Conservation (phyloP, 2,888 invertebrate species). For the Atrina japonica region DNA sequence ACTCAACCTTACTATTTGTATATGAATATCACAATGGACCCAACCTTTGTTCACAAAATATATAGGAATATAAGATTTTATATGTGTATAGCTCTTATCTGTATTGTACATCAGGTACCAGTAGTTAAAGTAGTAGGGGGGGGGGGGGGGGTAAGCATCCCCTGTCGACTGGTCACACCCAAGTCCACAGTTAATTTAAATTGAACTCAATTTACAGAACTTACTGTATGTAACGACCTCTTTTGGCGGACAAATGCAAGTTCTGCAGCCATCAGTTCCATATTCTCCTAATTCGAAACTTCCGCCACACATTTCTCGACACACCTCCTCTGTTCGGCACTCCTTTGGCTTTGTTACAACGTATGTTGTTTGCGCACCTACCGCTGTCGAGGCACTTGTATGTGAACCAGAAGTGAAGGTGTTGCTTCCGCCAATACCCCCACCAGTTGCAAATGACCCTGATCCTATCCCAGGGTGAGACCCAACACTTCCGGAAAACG, state of each 20-base stretch:
- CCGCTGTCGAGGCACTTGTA: background rate
- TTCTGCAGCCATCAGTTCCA: constrained; percentile 43
- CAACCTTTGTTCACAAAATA: too few relatives aligned
- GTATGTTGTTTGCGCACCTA: constrained; percentile 15
- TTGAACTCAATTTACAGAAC: too few relatives aligned
- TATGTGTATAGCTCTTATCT: too few relatives aligned
- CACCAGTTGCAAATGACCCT: background rate
- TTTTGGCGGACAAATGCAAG: constrained; percentile 51
- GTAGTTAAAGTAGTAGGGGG: too few relatives aligned
- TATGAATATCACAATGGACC: too few relatives aligned
- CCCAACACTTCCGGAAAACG: constrained; percentile 1
- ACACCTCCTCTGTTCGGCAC: constrained; percentile 39
- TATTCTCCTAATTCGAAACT: constrained; percentile 43
- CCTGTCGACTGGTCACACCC: too few relatives aligned
- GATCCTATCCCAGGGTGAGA: too few relatives aligned
- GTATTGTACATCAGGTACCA: too few relatives aligned
- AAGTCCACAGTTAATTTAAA: too few relatives aligned
- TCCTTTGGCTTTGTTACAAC: constrained; percentile 16
- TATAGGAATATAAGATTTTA: too few relatives aligned
- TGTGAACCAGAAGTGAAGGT: background rate
- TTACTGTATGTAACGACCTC: constrained; percentile 42
- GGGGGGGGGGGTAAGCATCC: too few relatives aligned
- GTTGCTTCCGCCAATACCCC: background rate
- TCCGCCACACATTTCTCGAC: constrained; percentile 47
- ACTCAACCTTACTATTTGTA: too few relatives aligned